Evolutionary conservation across 2,113 vertebrate genomes (phyloP).

Genomic region (Tyrannus savana): DNA sequence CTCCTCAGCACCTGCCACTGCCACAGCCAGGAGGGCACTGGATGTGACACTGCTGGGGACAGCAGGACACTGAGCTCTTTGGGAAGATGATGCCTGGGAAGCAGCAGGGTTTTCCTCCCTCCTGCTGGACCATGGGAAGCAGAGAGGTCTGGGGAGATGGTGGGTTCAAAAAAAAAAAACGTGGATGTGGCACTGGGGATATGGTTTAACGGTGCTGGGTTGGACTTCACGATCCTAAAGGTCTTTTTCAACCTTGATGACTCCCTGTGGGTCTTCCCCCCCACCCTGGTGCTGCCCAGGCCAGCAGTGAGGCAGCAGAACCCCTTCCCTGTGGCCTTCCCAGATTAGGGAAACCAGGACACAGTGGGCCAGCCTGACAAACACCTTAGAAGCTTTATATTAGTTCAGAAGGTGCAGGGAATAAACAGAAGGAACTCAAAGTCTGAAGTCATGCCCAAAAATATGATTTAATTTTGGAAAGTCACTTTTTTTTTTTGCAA

Average conservation of each 20-base stretch:
- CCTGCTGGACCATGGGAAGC: not conserved
- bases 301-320: not conserved
- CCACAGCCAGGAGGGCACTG: not conserved
- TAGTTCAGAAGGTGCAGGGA: not conserved
- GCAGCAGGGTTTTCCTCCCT: not conserved
- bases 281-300: not conserved
- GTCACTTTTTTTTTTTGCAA: not conserved
- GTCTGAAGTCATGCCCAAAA: not conserved
- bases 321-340: not conserved
- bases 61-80: not conserved
- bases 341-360: not conserved
- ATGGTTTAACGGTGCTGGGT: not conserved
- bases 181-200: not conserved
- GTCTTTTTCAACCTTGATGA: not conserved
- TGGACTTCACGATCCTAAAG: not conserved
- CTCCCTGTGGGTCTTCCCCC: not conserved
- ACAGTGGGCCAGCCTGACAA: not conserved
- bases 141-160: not conserved
- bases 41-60: not conserved
- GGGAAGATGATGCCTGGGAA: not conserved
- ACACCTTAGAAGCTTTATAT: not conserved
- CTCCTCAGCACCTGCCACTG: not conserved
- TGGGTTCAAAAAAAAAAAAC: not conserved
- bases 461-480: not conserved
- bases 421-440: not conserved